These are phyloP conservation scores for Chalcis sispes DNA, from an alignment of 2,888 invertebrate species.

Conservation along the genomic window DNA sequence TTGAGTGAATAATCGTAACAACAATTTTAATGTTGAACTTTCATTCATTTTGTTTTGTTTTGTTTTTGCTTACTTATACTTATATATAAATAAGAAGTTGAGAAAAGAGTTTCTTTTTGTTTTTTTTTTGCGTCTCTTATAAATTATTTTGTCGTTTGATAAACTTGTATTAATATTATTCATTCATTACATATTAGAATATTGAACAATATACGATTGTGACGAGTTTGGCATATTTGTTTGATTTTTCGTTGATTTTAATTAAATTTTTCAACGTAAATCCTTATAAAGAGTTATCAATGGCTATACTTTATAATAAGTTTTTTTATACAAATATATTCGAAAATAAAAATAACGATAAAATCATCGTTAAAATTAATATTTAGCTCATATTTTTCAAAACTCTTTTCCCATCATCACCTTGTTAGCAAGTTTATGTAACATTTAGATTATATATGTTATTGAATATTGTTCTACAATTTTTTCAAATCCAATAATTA, in stretches of 20 bases:
- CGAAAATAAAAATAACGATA: background rate
- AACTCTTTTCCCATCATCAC: constrained; percentile 49
- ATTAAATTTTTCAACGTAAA: background rate
- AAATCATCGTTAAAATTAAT: no score
- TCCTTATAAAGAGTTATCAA: no score
- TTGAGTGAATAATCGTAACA: constrained; percentile 49
- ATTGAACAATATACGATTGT: constrained; percentile 34
- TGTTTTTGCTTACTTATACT: constrained; percentile 9
- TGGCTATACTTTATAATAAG: no score
- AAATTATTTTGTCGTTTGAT: no score
- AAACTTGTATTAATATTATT: no score
- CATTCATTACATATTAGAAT: no score
- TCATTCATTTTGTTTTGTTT: constrained; percentile 35
- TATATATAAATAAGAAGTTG: no score
- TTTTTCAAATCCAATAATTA: no score
- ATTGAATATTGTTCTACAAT: constrained; percentile 34
- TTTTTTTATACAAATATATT: constrained; percentile 1
- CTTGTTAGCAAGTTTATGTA: constrained; percentile 28
- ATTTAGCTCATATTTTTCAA: background rate
- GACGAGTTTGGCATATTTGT: constrained; percentile 34
- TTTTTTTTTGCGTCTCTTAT: background rate
- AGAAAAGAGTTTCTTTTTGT: constrained; percentile 44
- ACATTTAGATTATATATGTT: constrained; percentile 41
- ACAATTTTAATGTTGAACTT: constrained; percentile 50
- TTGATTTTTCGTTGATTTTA: background rate